Conservation (phyloP, 64 coral and sea anemone genomes). For the Montipora foliosa region DNA sequence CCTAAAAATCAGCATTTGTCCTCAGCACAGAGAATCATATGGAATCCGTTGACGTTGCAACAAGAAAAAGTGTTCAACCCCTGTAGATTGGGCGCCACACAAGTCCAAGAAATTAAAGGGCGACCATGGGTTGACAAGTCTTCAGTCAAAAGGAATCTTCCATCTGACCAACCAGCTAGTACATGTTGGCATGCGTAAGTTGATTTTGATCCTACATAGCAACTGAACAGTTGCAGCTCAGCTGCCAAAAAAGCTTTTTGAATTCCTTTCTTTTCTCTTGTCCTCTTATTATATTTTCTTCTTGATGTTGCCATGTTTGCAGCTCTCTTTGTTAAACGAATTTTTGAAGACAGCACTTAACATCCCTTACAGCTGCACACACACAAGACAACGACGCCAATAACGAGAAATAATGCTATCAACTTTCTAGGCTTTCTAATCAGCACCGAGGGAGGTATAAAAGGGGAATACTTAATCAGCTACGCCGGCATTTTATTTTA, state of each 20-base stretch:
- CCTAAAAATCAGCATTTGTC: conserved; percentile 40
- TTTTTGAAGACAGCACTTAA: background rate
- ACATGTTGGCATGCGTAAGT: conserved; percentile 25
- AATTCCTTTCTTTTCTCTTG: no score
- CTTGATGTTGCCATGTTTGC: background rate
- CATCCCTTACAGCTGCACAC: no score
- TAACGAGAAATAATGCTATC: background rate
- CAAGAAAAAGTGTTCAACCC: conserved; percentile 54
- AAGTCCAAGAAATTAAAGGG: conserved; percentile 12
- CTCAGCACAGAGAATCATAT: conserved; percentile 45
- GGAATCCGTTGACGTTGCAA: conserved; percentile 48
- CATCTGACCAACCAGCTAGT: conserved; percentile 41
- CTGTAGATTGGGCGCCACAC: background rate
- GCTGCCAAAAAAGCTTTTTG: no score
- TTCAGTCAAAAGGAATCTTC: conserved; percentile 58
- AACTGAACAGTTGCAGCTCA: no score
- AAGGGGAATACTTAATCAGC: background rate
- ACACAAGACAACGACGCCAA: background rate
- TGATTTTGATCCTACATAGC: no score
- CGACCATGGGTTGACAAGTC: conserved; percentile 54
- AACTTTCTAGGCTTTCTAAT: background rate
- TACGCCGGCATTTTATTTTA: background rate
- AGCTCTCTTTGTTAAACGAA: conserved; percentile 15
- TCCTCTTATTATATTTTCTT: no score
- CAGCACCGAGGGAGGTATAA: background rate